A percentile compares a stretch with the other conserved stretches of the same genome.
phyloP scores from a whole-genome alignment of 2,797 vertebrate genomes.

The Botia kubotai region DNA sequence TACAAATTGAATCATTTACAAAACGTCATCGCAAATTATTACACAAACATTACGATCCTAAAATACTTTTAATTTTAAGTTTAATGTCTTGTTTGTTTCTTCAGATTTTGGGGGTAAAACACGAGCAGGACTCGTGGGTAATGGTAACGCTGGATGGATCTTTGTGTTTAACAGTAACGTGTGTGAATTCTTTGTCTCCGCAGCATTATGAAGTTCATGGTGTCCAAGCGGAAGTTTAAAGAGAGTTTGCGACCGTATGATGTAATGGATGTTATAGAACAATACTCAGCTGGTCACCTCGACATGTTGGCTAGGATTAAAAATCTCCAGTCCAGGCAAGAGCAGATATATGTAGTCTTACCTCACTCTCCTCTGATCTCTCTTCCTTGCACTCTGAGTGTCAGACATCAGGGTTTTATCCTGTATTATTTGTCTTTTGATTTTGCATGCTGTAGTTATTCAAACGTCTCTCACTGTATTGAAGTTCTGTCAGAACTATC shows the following conservation, averaged over 20 bases:
- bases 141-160: not conserved
- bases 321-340: slow-evolving; percentile 98
- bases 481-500: slow-evolving; percentile 1
- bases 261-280: slow-evolving; percentile 98
- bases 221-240: slow-evolving; percentile 97
- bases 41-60: too few relatives aligned
- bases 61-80: too few relatives aligned
- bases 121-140: not conserved
- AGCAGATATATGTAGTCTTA: slow-evolving; percentile 39
- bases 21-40: too few relatives aligned
- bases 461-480: slow-evolving; percentile 42
- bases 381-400: not conserved
- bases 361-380: slow-evolving; percentile 10
- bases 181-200: slow-evolving; percentile 54
- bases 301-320: slow-evolving; percentile 98
- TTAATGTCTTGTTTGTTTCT: too few relatives aligned
- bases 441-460: slow-evolving; percentile 40
- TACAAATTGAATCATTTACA: too few relatives aligned
- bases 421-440: not conserved
- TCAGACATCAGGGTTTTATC: not conserved
- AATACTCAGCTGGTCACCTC: slow-evolving; percentile 96
- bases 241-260: slow-evolving; percentile 97
- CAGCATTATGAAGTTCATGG: slow-evolving; percentile 97
- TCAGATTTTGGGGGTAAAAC: not conserved
- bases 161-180: slow-evolving; percentile 1